Percentiles rank a stretch among this genome's conserved stretches.
Evolutionary conservation across 2,888 invertebrate species (phyloP).

Genomic region (Pristionchus exspectatus): DNA sequence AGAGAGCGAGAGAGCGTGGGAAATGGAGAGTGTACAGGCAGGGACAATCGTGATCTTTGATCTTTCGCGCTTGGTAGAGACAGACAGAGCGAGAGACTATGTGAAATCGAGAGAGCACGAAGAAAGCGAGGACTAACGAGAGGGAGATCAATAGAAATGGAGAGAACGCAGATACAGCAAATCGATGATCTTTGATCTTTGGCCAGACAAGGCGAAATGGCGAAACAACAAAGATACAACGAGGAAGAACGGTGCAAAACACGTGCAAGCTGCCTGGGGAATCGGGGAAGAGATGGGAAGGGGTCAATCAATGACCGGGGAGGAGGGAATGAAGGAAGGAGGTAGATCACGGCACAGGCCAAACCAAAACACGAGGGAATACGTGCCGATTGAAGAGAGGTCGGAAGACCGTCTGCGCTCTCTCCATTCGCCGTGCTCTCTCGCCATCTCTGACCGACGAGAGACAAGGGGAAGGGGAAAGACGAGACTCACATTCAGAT

Average conservation of each 20-base stretch:
- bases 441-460: not conserved
- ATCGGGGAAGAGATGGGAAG: not conserved
- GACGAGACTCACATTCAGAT: not conserved
- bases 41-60: no score
- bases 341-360: not conserved
- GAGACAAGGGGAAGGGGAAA: not conserved
- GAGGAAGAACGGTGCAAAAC: not conserved
- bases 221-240: not conserved
- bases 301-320: not conserved
- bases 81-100: not conserved
- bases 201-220: not conserved
- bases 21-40: not conserved
- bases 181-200: not conserved
- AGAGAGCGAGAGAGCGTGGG: not conserved
- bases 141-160: no score
- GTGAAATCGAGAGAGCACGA: conserved; percentile 2
- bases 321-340: not conserved
- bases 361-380: not conserved
- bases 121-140: not conserved
- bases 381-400: no score
- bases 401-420: no score
- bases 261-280: not conserved
- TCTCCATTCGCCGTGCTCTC: not conserved
- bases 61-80: no score
- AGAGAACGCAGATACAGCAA: not conserved